Base-by-base conservation (phyloP, 2,113 vertebrate genomes). In the Ochotona curzoniae region DNA sequence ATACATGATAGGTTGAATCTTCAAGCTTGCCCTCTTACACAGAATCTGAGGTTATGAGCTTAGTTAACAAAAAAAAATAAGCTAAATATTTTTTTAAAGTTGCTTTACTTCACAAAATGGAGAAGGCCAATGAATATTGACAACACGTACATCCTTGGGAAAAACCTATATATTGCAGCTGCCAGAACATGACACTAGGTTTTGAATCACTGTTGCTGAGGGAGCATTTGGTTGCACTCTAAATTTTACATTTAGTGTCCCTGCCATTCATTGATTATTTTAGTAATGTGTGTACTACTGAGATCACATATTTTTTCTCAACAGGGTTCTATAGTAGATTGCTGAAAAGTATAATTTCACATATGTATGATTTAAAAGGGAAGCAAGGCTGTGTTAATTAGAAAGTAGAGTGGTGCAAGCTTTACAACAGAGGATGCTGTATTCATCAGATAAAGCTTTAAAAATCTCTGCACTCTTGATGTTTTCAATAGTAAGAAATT, bases 221-320 rank as follows among this genome's bases (percentile, higher is more conserved):
- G 30, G 21, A 94, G 6, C 66, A 78, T 74, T 93, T 90, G 49
- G 54, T 78, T 93, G 57, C 5, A 67, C 54, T 89, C 28, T 90
- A 92, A 93, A 93, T 81, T 83, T 73, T 63, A 74, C 73, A 75
- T 10, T 92, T 78, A 75, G 26, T 70, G 49, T 73, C 88, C 70
- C 73, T 93, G 67, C 44, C 60, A 74, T 90, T 87, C 74, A 84
- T 93, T 95, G 82, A 90, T 74, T 89, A 81, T 85, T 87, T 71
- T 83, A 71, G 71, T 79, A 21, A 47, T 75, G 38, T 91, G 5
- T 85, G 67, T 94, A 60, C 73, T 84, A 73, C 80, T 89, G 75
- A 94, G 91, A 83, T 64, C 85, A 93, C 87, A 35, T 91, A 57
- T 91, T 93, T 90, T 88, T 94, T 89, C 90, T 87, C 76, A 79